Evolutionary conservation across 2,113 vertebrate species (phyloP), one percentile per base, ranked within the genome.

Genomic region (Rafetus swinhoei): DNA sequence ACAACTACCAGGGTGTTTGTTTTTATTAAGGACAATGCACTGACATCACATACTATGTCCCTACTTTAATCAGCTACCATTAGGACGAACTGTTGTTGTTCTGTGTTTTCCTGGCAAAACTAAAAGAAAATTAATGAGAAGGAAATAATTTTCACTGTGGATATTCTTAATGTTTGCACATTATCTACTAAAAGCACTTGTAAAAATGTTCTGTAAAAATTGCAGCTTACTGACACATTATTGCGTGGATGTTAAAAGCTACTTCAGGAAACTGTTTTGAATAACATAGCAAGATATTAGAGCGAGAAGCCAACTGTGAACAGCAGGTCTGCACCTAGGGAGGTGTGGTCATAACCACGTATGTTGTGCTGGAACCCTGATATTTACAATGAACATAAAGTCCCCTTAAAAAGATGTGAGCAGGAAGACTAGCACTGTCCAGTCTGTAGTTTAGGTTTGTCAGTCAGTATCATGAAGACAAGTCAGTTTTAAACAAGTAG

Each of bases 371-470:
- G 82, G 32, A 74, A 81, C 85, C 4, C 0, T 7, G 35, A 4
- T 0, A 27, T 83, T 12, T n/a, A 65, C 89, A 93, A 21, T 3
- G 24, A 81, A 18, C 54, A 50, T 9, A 59, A 90, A 35, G 22
- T 45, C 21, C 3, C 13, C 2, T 54, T 84, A 27, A 35, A 50
- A 89, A 79, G 55, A 76, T 13, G 72, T 45, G 6, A 35, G 21
- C 8, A 69, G 21, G 72, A 25, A 88, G 9, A 22, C 52, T 0
- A 0, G 13, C 3, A n/a, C 86, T 74, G 1, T 4, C 86, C n/a
- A 69, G 35, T 4, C 27, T 91, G 15, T 10, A 13, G 13, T 81
- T 90, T 81, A 29, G 1, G 11, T 27, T 79, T 15, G 18, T 6
- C 15, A 7, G 14, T 25, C 74, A 10, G 18, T 50, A 65, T 53